phyloP scores from a whole-genome alignment of 37 sponge, comb jelly and placozoan species.

The Hormiphora californensis region DNA sequence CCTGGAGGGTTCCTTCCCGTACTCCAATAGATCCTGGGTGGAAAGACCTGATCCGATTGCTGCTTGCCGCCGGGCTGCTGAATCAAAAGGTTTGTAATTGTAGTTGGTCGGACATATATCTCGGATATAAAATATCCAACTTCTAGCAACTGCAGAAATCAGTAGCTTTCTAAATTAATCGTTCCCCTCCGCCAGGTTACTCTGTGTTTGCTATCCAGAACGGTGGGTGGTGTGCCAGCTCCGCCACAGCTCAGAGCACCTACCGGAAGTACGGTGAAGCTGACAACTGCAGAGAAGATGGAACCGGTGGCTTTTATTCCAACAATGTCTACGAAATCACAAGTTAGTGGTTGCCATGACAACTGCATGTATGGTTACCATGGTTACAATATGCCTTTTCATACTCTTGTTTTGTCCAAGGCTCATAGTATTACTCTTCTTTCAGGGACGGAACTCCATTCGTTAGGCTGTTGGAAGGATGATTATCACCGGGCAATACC shows the following conservation, averaged over 20 bases:
- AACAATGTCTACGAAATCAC: constrained; percentile 6
- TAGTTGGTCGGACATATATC: background rate
- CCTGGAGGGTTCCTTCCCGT: background rate
- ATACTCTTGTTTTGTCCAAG: background rate
- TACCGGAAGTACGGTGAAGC: background rate
- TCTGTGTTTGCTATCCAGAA: background rate
- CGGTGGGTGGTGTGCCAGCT: constrained; percentile 15
- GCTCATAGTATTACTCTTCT: background rate
- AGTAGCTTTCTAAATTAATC: background rate
- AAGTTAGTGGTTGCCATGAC: background rate
- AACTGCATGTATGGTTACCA: no score
- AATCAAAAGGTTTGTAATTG: background rate
- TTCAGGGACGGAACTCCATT: background rate
- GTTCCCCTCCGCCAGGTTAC: background rate
- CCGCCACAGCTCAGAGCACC: background rate
- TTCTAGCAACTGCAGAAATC: background rate
- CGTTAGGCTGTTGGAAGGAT: background rate
- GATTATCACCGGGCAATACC: background rate
- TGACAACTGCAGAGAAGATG: background rate
- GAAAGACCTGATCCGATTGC: background rate
- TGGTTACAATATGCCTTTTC: no score
- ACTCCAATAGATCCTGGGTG: background rate
- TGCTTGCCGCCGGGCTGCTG: background rate
- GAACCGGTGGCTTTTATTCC: background rate
- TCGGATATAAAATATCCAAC: background rate